A percentile compares a stretch with the other conserved stretches of the same genome.
These are phyloP conservation scores for Ciona savignyi DNA, from an alignment of 23 tunicate species.

Conservation along the genomic window DNA sequence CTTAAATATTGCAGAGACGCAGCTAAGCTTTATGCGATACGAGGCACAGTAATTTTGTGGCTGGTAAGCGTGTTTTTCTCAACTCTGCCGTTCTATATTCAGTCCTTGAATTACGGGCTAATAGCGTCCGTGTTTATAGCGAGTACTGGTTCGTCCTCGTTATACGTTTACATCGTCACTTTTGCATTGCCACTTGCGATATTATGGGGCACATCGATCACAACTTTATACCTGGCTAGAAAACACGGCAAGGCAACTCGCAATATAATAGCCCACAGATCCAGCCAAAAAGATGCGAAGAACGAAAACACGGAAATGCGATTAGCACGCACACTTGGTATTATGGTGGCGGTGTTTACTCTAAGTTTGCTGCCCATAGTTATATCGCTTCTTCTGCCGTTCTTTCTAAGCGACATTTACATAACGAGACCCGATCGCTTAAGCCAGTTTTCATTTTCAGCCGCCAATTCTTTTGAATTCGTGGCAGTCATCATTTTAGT, in stretches of 20 bases:
- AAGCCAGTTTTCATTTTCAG: no score
- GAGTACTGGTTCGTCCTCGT: background rate
- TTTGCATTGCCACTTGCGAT: background rate
- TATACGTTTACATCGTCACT: background rate
- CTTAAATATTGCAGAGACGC: constrained; percentile 2
- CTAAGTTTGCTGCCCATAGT: background rate
- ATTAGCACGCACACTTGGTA: constrained; percentile 3
- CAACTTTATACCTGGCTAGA: background rate
- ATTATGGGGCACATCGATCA: background rate
- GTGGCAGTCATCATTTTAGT: background rate
- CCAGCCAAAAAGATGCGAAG: background rate
- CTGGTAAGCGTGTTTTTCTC: background rate
- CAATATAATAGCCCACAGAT: background rate
- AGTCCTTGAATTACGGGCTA: background rate
- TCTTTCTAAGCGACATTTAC: background rate
- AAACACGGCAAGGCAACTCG: constrained; percentile 2
- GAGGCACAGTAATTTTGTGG: background rate
- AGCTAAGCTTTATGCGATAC: background rate
- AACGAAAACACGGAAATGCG: background rate
- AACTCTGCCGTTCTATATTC: background rate
- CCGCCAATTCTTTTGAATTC: background rate
- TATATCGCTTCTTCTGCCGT: background rate
- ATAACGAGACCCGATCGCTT: background rate
- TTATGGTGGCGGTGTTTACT: constrained; percentile 13
- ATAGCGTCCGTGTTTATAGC: background rate